Base-by-base conservation (phyloP, 2,113 vertebrate species). In the Nibea albiflora region DNA sequence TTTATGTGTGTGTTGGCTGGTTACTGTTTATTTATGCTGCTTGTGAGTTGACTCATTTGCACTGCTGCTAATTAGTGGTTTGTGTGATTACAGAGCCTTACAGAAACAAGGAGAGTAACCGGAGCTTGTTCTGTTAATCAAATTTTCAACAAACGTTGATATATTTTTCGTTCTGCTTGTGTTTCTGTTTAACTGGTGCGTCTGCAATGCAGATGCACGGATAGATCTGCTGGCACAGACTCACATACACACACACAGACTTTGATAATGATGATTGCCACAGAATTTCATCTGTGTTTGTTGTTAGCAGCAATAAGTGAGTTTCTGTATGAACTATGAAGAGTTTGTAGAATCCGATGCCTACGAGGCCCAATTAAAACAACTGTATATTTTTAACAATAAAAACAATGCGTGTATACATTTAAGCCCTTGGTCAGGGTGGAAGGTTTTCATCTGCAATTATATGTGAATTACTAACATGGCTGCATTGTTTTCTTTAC, bases 1-100 rank as follows among this genome's bases (percentile, higher is more conserved):
- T 92, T 91, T 92, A 87, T 93, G 85, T 92, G 83, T 86, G 76
- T 90, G 88, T 92, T 88, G 87, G 85, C 84, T 89, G 83, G 84
- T 88, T 85, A 78, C 60, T 74, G 82, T 88, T 89, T 94, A 88
- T 90, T 89, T 90, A 84, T 78, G 80, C 85, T 76, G 84, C 83
- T 73, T 82, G 81, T 71, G 86, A 85, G 87, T 81, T 88, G 88
- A 89, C 85, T 92, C 90, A 91, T 93, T 94, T 94, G 86, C 88
- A 75, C 83, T 75, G 87, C 71, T 0, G 80, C 91, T 94, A 92
- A 94, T 92, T 92, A 89, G 89, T 83, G 91, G 92, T 82, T 92
- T 87, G 81, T 90, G 85, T 86, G 81, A 92, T 92, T 93, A 88
- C 81, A 91, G 80, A 88, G 81, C 57, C 46, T 74, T 8, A 50